Base-by-base conservation (phyloP, 2,888 invertebrate genomes). In the Xestia c-nigrum region DNA sequence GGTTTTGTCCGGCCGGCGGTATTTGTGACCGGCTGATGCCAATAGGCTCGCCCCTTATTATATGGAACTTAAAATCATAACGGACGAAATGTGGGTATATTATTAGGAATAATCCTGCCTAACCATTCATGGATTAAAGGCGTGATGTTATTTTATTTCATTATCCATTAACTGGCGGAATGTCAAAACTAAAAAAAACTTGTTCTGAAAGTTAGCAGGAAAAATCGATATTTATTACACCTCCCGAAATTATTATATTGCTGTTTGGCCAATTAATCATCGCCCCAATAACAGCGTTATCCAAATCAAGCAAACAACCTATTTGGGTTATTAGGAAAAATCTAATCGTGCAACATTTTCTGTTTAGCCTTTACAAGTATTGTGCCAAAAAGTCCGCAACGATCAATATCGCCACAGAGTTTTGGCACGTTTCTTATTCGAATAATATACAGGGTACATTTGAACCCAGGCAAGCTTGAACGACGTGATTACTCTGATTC, bases 381-480 rank as follows among this genome's bases (percentile, higher is more conserved):
- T 81, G 82, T 85, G 82, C 85, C 77, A 85, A 81, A 80, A 84
- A 77, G 72, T 81, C 77, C 82, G 74, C 82, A 64, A 81, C 83
- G 82, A 81, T 84, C 83, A 81, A 84, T 84, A 84, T 84, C n/a
- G 67, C 59, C 64, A 73, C 59, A n/a, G 77, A 70, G 38, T 74
- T 74, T 85, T 84, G 83, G 83, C 85, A 84, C 82, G 85, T 81
- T 85, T 70, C 85, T 84, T 85, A 67, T 40, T 59, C 69, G 69
- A 84, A 77, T 85, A 74, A 85, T 85, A 43, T 84, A 74, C 40
- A 66, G 69, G 52, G 69, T 50, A 72, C 68, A 84, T 81, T 81
- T 85, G 72, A 70, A 72, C 59, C 72, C 77, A 72, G 66, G 64
- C 69, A 61, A 70, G 72, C 69, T 65, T 66, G 63, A 85, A 81